Percentiles rank a stretch among this genome's conserved stretches.
Conservation (phyloP, 2,797 vertebrate species). For the Syndactyla subalaris region DNA sequence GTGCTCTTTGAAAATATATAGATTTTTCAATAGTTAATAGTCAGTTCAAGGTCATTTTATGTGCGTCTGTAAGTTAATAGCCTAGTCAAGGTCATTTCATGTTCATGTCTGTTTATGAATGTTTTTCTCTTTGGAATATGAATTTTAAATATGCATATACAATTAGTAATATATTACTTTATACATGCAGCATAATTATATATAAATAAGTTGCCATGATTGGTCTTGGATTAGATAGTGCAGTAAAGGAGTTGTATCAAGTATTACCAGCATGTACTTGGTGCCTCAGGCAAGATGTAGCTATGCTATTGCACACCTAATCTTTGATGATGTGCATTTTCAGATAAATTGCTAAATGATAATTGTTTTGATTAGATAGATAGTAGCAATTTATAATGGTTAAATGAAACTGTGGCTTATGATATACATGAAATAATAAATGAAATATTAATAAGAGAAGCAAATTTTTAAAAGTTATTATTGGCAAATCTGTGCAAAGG, state of each 20-base stretch:
- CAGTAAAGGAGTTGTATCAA: neutral
- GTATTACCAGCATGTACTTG: neutral
- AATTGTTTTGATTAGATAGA: slow-evolving; percentile 1
- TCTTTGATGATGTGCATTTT: slow-evolving; percentile 26
- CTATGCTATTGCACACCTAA: neutral
- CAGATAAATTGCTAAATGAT: slow-evolving; percentile 6
- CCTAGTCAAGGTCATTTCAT: neutral
- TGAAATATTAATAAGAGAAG: slow-evolving; percentile 51
- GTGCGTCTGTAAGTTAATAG: neutral
- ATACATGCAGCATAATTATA: neutral
- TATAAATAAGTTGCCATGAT: neutral
- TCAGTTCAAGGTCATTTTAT: neutral
- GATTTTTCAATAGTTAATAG: neutral
- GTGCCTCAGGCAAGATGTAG: slow-evolving; percentile 6
- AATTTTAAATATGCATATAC: neutral
- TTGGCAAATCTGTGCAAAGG: slow-evolving; percentile 14
- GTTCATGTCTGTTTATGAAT: neutral
- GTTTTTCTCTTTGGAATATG: neutral
- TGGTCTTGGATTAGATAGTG: neutral
- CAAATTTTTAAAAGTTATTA: slow-evolving; percentile 62
- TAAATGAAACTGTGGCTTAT: slow-evolving; percentile 15
- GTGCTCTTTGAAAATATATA: neutral
- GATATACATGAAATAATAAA: slow-evolving; percentile 4
- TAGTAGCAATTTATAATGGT: neutral
- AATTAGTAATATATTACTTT: neutral